Evolutionary conservation across 2,888 invertebrate genomes (phyloP), one percentile per base, ranked within the genome.

Genomic region (Sympetrum striolatum): DNA sequence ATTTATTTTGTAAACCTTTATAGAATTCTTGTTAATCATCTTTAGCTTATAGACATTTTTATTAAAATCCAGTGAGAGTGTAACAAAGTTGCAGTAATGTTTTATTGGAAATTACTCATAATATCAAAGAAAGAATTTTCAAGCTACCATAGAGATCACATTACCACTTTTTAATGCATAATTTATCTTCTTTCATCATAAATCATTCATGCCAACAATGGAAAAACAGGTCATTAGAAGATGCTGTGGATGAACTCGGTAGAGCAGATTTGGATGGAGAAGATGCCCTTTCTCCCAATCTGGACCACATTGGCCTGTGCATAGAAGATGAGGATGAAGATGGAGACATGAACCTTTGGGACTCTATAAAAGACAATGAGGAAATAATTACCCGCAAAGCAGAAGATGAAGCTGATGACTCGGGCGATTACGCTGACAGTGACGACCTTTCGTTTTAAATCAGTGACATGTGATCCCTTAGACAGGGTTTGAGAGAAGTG

Each of bases 231-330:
- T 90, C 53, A 4, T 81, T 90, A 22, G 81, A 90, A 31, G 90
- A 91, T 64, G 90, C 35, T 64, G 91, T 90, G 31, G 90, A 82
- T 44, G 90, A 90, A 18, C 44, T 93, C 92, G 86, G 94, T 94
- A 86, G 92, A 92, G 22, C 95, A 95, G 96, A 96, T 96, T 96
- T 96, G 93, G 93, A 91, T 48, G 94, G 94, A 90, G 96, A 96
- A 91, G 96, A 96, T 93, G 95, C 95, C 92, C 94, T 96, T 91
- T 96, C 96, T 91, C 96, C 96, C 92, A 96, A 96, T 93, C 93
- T 96, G 92, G 96, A 96, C 93, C 90, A 95, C 95, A 91, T 95
- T 96, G 92, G 94, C 96, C 91, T 86, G 80, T 22, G 81, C 53
- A 73, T 80, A 58, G 90, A 90, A 90, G 79, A 90, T 80, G 81